phyloP scores from a whole-genome alignment of 2,888 invertebrate species.

The Eubasilissa splendida region DNA sequence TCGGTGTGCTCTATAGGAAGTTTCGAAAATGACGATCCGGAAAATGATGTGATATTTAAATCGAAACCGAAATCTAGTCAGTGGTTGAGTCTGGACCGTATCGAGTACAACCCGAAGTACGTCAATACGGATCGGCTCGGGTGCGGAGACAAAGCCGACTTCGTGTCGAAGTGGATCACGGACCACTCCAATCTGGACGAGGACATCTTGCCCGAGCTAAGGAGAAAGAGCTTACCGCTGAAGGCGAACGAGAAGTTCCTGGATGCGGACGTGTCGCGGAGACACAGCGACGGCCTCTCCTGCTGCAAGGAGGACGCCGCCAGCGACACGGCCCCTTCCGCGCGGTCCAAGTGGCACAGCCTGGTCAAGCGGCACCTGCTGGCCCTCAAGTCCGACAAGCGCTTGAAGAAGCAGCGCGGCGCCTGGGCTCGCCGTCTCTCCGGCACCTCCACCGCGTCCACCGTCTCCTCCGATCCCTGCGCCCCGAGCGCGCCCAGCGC shows the following conservation, averaged over 20 bases:
- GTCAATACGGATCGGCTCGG: constrained; percentile 62
- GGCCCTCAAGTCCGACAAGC: constrained; percentile 69
- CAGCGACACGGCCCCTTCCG: constrained; percentile 70
- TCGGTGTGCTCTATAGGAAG: constrained; percentile 73
- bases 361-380: constrained; percentile 71
- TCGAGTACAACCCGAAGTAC: constrained; percentile 60
- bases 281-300: constrained; percentile 70
- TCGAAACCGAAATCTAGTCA: constrained; percentile 75
- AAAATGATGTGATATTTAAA: constrained; percentile 73
- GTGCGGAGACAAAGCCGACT: constrained; percentile 73
- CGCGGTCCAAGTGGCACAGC: constrained; percentile 71
- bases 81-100: constrained; percentile 73
- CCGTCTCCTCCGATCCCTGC: constrained; percentile 63
- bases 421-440: constrained; percentile 70
- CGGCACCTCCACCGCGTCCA: constrained; percentile 64
- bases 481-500: constrained; percentile 60
- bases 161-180: constrained; percentile 72
- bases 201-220: constrained; percentile 68
- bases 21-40: constrained; percentile 71
- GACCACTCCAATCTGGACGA: constrained; percentile 71
- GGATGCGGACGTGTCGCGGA: constrained; percentile 60
- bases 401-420: constrained; percentile 69
- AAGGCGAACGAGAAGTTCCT: constrained; percentile 72
- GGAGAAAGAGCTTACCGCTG: constrained; percentile 70
- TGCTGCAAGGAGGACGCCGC: constrained; percentile 73